Conservation (phyloP, 2,797 vertebrate species). For the Sebastes umbrosus region DNA sequence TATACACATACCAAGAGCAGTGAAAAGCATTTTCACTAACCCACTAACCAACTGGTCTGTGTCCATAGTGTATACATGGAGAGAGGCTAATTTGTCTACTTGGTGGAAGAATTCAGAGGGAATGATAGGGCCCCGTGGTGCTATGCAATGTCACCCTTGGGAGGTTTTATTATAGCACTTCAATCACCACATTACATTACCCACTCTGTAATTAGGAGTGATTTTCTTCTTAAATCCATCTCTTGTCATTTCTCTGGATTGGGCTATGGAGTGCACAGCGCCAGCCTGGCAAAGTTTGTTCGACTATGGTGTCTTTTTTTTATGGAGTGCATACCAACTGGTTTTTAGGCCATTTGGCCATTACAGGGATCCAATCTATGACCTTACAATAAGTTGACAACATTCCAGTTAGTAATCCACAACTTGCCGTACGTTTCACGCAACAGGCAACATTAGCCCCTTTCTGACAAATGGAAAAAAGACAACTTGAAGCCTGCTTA, state of each 20-base stretch:
- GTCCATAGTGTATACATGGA: not conserved
- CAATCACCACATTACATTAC: constrained; percentile 47
- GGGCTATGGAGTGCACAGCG: not conserved
- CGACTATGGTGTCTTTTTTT: not conserved
- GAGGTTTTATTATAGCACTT: constrained; percentile 44
- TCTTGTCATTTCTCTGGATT: constrained; percentile 4
- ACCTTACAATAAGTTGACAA: not conserved
- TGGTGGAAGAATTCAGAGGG: constrained; percentile 16
- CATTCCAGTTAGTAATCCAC: not conserved
- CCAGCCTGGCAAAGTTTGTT: not conserved
- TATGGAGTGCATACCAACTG: not conserved
- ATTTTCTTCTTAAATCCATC: constrained; percentile 19
- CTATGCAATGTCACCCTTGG: constrained; percentile 35
- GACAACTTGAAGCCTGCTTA: not conserved
- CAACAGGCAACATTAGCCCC: not conserved
- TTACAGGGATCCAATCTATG: not conserved
- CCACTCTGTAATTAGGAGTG: constrained; percentile 38
- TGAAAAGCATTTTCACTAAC: constrained; percentile 6
- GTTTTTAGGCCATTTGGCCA: not conserved
- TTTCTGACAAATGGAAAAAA: not conserved
- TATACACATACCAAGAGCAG: constrained; percentile 13
- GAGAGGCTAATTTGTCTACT: constrained; percentile 17
- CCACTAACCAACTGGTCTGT: not conserved
- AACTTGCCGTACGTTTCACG: not conserved
- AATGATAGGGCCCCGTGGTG: constrained; percentile 15